Conservation (phyloP, 1,140 invertebrate genomes). For the Ericerus pela region DNA sequence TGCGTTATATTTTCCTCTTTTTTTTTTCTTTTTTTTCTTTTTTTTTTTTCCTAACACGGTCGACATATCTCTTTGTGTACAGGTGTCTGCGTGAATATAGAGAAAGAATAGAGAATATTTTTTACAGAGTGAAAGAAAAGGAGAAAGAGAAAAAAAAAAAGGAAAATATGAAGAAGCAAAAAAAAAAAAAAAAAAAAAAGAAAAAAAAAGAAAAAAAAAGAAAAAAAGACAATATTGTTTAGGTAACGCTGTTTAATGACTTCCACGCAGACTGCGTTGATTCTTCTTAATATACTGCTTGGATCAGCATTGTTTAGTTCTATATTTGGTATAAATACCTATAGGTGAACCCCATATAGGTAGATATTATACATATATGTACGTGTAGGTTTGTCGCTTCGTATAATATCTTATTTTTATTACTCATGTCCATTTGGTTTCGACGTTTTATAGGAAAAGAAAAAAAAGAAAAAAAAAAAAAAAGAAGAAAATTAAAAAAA, state of each 20-base stretch:
- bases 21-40: too few relatives aligned
- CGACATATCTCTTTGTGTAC: constrained; percentile 1
- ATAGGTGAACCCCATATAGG: neutral
- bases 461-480: neutral
- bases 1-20: constrained; percentile 1
- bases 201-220: neutral
- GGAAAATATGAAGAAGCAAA: too few relatives aligned
- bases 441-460: neutral
- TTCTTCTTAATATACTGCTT: neutral
- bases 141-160: too few relatives aligned
- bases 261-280: neutral
- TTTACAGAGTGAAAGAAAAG: too few relatives aligned
- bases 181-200: too few relatives aligned
- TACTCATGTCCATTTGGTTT: neutral
- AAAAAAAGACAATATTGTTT: neutral
- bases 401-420: neutral
- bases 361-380: neutral
- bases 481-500: too few relatives aligned
- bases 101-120: neutral
- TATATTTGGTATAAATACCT: neutral
- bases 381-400: too few relatives aligned
- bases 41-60: too few relatives aligned
- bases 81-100: constrained; percentile 2
- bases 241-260: constrained; percentile 3
- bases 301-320: neutral